Percentiles rank a stretch among this genome's conserved stretches.
Conservation (phyloP, 1,140 invertebrate genomes). For the Oscheius sp. region DNA sequence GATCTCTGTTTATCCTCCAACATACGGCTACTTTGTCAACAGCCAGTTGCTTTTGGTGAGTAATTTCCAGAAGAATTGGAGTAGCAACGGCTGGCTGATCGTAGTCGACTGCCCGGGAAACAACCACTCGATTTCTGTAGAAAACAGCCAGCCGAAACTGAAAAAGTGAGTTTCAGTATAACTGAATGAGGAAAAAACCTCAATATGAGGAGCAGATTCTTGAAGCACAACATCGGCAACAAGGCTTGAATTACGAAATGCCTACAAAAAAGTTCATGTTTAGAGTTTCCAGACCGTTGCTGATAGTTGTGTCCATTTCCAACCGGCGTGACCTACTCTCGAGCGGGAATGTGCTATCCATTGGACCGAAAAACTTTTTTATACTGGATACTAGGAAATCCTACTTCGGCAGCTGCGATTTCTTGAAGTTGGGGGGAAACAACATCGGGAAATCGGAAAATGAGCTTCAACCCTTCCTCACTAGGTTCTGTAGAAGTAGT, state of each 20-base stretch:
- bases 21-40: constrained; percentile 20
- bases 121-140: constrained; percentile 17
- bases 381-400: background rate
- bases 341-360: constrained; percentile 23
- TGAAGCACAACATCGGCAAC: constrained; percentile 7
- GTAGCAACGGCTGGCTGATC: background rate
- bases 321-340: background rate
- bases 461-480: constrained; percentile 8
- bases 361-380: background rate
- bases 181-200: constrained; percentile 9
- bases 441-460: constrained; percentile 15
- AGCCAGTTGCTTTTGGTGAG: constrained; percentile 8
- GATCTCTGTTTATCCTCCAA: constrained; percentile 16
- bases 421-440: constrained; percentile 14
- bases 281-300: background rate
- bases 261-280: background rate
- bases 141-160: constrained; percentile 22
- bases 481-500: background rate
- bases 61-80: constrained; percentile 5
- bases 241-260: constrained; percentile 16
- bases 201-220: constrained; percentile 3
- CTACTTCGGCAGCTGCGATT: constrained; percentile 21
- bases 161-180: background rate
- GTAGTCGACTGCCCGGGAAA: constrained; percentile 9
- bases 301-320: constrained; percentile 28